Conservation (phyloP, 2,888 invertebrate species). For the Hirtodrosophila cameraria region DNA sequence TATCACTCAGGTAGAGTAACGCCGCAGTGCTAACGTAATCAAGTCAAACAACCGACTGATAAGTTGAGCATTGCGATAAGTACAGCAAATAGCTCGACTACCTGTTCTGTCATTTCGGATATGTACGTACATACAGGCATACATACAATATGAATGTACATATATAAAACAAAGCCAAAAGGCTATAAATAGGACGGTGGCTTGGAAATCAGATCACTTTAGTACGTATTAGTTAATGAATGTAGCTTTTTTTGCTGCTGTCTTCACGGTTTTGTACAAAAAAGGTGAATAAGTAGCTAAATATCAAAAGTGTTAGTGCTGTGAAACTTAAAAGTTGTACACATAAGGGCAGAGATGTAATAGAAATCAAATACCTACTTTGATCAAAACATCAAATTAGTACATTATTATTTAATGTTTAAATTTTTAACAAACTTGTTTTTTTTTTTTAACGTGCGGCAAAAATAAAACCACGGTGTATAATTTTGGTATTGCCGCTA, state of each 20-base stretch:
- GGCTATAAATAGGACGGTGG: constrained; percentile 32
- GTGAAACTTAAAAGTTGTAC: neutral
- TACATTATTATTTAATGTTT: no score
- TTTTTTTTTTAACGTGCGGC: no score
- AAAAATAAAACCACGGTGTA: no score
- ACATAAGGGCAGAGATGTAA: neutral
- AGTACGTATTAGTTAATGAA: constrained; percentile 5
- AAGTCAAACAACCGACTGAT: constrained; percentile 57
- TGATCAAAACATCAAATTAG: no score
- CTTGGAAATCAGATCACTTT: constrained; percentile 22
- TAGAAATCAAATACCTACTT: no score
- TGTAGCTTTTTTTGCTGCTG: neutral
- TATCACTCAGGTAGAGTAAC: constrained; percentile 49
- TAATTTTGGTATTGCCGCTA: neutral
- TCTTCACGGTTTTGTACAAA: neutral
- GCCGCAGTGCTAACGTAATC: constrained; percentile 70
- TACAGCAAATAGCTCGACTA: constrained; percentile 48
- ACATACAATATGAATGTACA: neutral
- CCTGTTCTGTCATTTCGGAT: constrained; percentile 25
- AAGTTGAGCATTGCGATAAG: constrained; percentile 51
- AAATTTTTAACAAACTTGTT: no score
- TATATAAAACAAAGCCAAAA: constrained; percentile 12
- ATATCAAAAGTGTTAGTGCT: neutral
- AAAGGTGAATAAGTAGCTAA: neutral
- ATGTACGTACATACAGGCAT: constrained; percentile 3